A percentile compares a stretch with the other conserved stretches of the same genome.
Evolutionary conservation across 2,888 invertebrate species (phyloP).

Genomic region (Synergus itoensis): DNA sequence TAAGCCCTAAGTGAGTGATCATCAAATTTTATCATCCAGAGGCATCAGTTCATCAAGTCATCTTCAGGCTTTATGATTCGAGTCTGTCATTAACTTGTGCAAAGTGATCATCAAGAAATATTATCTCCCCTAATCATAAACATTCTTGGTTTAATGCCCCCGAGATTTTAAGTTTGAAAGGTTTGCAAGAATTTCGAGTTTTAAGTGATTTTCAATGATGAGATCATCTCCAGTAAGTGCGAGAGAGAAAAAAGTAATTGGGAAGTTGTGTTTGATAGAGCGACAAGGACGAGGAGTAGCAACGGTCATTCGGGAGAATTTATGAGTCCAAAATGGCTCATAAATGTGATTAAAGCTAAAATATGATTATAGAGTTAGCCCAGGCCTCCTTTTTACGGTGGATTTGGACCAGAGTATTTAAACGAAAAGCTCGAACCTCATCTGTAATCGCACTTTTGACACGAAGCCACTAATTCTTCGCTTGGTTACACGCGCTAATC

Average conservation of each 20-base stretch:
- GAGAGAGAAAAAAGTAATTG: neutral
- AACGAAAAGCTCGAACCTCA: slow-evolving; percentile 46
- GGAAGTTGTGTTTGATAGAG: neutral
- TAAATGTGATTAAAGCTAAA: slow-evolving; percentile 76
- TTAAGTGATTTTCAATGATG: neutral
- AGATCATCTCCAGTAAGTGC: neutral
- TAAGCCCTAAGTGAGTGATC: neutral
- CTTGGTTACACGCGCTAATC: slow-evolving; percentile 57
- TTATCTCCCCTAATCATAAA: neutral
- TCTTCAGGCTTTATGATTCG: neutral
- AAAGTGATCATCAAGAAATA: neutral
- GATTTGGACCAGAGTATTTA: slow-evolving; percentile 41
- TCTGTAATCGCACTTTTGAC: slow-evolving; percentile 58
- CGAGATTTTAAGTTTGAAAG: neutral
- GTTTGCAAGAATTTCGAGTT: neutral
- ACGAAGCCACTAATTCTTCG: slow-evolving; percentile 56
- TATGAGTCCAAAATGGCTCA: slow-evolving; percentile 70
- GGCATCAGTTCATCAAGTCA: slow-evolving; percentile 2
- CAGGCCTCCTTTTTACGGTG: slow-evolving; percentile 48
- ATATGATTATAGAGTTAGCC: slow-evolving; percentile 75
- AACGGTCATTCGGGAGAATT: neutral
- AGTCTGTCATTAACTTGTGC: neutral
- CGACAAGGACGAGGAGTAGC: neutral
- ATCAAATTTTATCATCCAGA: neutral
- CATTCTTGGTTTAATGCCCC: neutral